phyloP scores from a whole-genome alignment of 2,888 invertebrate species.

The Cheilosia impressa region DNA sequence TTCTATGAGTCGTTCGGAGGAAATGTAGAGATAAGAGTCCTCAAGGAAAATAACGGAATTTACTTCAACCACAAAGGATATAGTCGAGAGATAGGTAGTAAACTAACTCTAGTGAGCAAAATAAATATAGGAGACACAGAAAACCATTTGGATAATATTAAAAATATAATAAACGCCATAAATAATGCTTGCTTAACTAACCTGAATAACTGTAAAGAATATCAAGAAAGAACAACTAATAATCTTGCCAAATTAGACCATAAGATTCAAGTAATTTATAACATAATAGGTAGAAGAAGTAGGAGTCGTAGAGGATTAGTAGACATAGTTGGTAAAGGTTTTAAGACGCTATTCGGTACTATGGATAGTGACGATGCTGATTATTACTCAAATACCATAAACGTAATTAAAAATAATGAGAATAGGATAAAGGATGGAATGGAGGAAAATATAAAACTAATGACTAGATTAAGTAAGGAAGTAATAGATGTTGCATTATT shows the following conservation, averaged over 20 bases:
- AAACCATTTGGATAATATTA: slow-evolving; percentile 11
- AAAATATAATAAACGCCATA: slow-evolving; percentile 8
- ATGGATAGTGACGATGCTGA: slow-evolving; percentile 46
- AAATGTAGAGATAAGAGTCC: slow-evolving; percentile 20
- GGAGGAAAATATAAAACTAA: slow-evolving; percentile 38
- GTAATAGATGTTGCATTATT: slow-evolving; percentile 5
- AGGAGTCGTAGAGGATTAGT: slow-evolving; percentile 14
- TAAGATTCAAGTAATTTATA: slow-evolving; percentile 16
- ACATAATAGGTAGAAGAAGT: slow-evolving; percentile 22
- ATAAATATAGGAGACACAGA: slow-evolving; percentile 11
- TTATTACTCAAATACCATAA: slow-evolving; percentile 20
- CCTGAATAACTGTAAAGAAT: slow-evolving; percentile 11
- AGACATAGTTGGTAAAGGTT: slow-evolving; percentile 28
- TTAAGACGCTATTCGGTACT: slow-evolving; percentile 34
- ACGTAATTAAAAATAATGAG: slow-evolving; percentile 26
- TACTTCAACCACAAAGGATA: slow-evolving; percentile 31
- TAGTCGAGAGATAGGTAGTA: slow-evolving; percentile 29
- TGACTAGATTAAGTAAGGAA: slow-evolving; percentile 23
- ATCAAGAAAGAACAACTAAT: slow-evolving; percentile 1
- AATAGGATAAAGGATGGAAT: slow-evolving; percentile 42
- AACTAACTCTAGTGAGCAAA: slow-evolving; percentile 18
- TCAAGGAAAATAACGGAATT: slow-evolving; percentile 23
- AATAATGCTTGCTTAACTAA: slow-evolving; percentile 4
- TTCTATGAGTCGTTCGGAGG: slow-evolving; percentile 12
- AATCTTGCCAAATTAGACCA: slow-evolving; percentile 7